Base-by-base conservation (phyloP, 2,797 vertebrate species). In the Falco columbarius region DNA sequence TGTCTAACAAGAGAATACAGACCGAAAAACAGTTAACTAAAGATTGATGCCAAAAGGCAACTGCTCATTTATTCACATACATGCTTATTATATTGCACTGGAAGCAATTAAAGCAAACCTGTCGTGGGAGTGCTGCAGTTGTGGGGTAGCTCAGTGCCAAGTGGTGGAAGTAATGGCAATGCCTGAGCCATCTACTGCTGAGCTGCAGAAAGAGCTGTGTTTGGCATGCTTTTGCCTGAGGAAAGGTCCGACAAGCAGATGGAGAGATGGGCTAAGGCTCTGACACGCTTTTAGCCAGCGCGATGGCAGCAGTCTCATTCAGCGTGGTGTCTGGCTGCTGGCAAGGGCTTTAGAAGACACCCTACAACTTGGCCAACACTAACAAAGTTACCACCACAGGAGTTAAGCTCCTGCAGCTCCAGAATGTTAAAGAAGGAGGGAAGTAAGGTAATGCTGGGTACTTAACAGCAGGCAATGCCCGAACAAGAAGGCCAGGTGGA, bases 101-200 rank as follows among this genome's bases (percentile, higher is more conserved):
- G 81, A 92, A 94, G 26, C 36, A 51, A 81, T 44, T 62, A 75
- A 68, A 95, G n/a, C 49, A 74, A 89, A 86, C 29, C n/a, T 91
- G 70, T 49, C 72, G 36, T 92, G 92, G 93, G 93, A 93, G 84
- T n/a, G 81, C 84, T 88, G 75, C 96, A 95, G 90, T 95, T 94
- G 92, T 55, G 75, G 34, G 7, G 2, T 47, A 46, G 71, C 40
- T 83, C 30, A 0, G 6, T 91, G 93, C 96, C 96, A 97, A 77
- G 59, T 9, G 8, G 63, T 87, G 63, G 56, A 82, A 95, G 49
- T 17, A 55, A 63, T 3, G 5, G 68, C 72, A 36, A 21, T 55
- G 73, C 51, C 38, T 93, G 79, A 88, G 65, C 90, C 68, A 66
- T 88, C 51, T 46, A 96, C 86, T 86, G 93, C 95, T 96, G 95